These are phyloP conservation scores for Odontomyia ornata DNA, from an alignment of 2,888 invertebrate genomes.

Conservation along the genomic window DNA sequence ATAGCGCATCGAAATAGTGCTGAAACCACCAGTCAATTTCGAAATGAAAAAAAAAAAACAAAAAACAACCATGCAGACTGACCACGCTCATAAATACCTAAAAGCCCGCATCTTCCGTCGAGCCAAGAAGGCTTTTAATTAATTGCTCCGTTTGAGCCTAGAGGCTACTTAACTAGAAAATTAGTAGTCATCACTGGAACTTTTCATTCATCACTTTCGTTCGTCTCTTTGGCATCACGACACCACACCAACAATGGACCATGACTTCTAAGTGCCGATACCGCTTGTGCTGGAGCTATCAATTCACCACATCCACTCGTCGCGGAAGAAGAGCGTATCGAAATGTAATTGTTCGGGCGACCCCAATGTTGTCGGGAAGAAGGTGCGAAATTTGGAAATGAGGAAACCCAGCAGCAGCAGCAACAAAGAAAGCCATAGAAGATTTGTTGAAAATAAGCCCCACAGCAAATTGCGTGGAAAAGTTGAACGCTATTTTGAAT, in stretches of 20 bases:
- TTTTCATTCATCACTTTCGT: constrained; percentile 40
- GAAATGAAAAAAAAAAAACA: no score
- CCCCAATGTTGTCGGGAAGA: neutral
- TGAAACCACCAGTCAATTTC: neutral
- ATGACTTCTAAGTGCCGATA: neutral
- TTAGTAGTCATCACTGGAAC: constrained; percentile 27
- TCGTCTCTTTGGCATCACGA: neutral
- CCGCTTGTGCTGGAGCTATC: neutral
- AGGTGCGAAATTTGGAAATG: neutral
- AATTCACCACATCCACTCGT: neutral
- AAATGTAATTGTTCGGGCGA: constrained; percentile 11
- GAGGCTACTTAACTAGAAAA: constrained; percentile 33
- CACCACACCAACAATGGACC: neutral
- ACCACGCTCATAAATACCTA: neutral
- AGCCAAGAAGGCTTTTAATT: constrained; percentile 37
- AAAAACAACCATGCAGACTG: neutral
- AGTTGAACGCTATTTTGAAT: no score
- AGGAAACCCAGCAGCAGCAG: neutral
- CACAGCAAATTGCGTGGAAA: no score
- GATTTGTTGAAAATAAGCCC: no score
- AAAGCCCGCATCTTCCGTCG: constrained; percentile 25
- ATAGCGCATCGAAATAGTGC: neutral
- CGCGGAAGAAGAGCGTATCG: constrained; percentile 13
- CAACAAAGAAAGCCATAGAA: neutral
- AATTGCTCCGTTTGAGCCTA: constrained; percentile 11